Evolutionary conservation across 92 coral and sea anemone species (phyloP), one percentile per base, ranked within the genome.

Genomic region (Pocillopora meandrina): DNA sequence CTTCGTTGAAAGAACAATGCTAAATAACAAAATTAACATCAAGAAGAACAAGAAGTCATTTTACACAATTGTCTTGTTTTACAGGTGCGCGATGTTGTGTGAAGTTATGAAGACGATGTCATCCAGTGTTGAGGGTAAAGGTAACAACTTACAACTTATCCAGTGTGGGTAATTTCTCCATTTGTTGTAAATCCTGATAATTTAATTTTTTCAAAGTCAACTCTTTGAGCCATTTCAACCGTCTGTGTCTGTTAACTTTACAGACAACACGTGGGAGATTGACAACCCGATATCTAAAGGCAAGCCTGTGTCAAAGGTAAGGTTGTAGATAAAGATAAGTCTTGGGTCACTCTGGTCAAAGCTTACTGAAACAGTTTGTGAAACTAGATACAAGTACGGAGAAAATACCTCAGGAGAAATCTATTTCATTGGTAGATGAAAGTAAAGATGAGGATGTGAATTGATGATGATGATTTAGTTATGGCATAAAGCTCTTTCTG

Each of bases 21-120:
- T 26, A 26, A 26, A 26, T 26, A 26, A 26, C 1, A 26, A 26
- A 26, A 26, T 26, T 26, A 26, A 26, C 31, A 26, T 26, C 31
- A 26, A 26, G 31, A 26, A 26, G 31, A 26, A 10, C 35, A 9
- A 13, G 16, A 67, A 10, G 19, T 3, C 12, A 69, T 31, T 56
- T 59, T 34, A 19, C 62, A 35, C 19, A 49, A 15, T n/a, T 69
- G 2, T 21, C 35, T 61, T 74, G 13, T 15, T 74, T 12, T 74
- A 42, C 67, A 91, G 95, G 59, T 91, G 92, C 66, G 87, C 88
- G 12, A 91, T 91, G 95, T 78, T 91, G 86, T 87, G 89, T 3
- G 88, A 85, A 55, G 90, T 91, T 69, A 91, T 91, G 92, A 73
- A 80, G 69, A 78, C 79, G 35, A 89, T 91, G 95, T 72, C 92